Percentiles rank a stretch among this genome's conserved stretches.
These are phyloP conservation scores for Eupithecia subumbrata DNA, from an alignment of 2,888 invertebrate species.

Conservation along the genomic window DNA sequence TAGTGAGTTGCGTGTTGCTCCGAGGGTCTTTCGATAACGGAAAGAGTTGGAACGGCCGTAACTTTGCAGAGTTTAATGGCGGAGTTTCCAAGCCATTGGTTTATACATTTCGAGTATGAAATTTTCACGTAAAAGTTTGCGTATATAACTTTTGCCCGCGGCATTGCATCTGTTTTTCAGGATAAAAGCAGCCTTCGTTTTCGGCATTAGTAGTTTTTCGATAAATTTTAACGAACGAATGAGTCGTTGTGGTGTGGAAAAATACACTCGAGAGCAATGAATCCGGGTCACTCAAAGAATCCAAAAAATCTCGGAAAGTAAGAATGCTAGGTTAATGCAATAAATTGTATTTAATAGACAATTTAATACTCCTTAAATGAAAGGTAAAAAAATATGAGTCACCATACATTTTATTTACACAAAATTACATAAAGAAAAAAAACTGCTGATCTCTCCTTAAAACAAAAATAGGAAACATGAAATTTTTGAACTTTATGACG, in stretches of 20 bases:
- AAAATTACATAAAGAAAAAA: too few relatives aligned
- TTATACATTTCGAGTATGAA: neutral
- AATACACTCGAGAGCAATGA: too few relatives aligned
- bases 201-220: neutral
- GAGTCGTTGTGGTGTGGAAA: neutral
- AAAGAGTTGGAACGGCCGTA: conserved; percentile 6
- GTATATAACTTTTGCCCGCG: neutral
- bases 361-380: too few relatives aligned
- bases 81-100: conserved; percentile 8
- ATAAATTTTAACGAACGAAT: neutral
- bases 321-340: too few relatives aligned
- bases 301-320: too few relatives aligned
- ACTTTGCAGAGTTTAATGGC: neutral
- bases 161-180: neutral
- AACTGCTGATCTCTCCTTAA: too few relatives aligned
- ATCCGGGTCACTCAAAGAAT: too few relatives aligned
- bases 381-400: too few relatives aligned
- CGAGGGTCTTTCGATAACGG: conserved; percentile 11
- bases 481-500: too few relatives aligned
- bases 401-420: too few relatives aligned
- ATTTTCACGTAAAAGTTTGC: neutral
- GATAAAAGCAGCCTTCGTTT: neutral
- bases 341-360: too few relatives aligned
- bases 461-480: too few relatives aligned
- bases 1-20: conserved; percentile 39